Base-by-base conservation (phyloP, 2,113 vertebrate species). In the Heloderma charlesbogerti region DNA sequence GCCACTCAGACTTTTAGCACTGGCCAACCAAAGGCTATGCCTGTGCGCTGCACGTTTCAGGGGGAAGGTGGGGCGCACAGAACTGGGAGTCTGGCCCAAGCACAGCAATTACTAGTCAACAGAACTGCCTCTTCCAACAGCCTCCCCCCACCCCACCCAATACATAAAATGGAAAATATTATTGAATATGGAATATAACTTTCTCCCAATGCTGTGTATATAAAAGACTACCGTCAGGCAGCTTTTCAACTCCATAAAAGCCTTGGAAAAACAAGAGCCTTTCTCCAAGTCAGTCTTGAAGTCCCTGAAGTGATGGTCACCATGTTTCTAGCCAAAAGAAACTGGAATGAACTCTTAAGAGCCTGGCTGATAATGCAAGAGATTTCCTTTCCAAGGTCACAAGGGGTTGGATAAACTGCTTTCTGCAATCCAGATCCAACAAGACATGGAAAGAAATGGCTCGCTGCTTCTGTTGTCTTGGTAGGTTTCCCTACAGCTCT, bases 171-270 rank as follows among this genome's bases (percentile, higher is more conserved):
- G 40, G 81, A 75, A 60, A 63, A 74, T 74, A 74, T 34, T 89
- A 20, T 31, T 74, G 51, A 43, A 63, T 20, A 43, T 63, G 25
- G 51, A 75, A 22, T 66, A 66, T 66, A 63, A 84, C 71, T 63
- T 75, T 72, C 80, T 74, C 29, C 81, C 71, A 75, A 84, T 63
- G 20, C 54, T 20, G 1, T 45, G 43, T 34, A 75, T 45, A 84
- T 84, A 74, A 34, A 60, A 89, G 81, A 63, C 40, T 84, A 89
- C 81, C 48, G 40, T 84, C 88, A 66, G 81, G 88, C 81, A 84
- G 54, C 72, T 84, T 84, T 90, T 90, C 89, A 90, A 77, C 57
- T 90, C 12, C 29, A 84, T 90, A 84, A 90, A 84, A 90, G 43
- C 12, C 40, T 84, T 48, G 57, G 34, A 84, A 63, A 89, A 66